Evolutionary conservation across 2,113 vertebrate genomes (phyloP).

Genomic region (Poeciliopsis occidentalis): DNA sequence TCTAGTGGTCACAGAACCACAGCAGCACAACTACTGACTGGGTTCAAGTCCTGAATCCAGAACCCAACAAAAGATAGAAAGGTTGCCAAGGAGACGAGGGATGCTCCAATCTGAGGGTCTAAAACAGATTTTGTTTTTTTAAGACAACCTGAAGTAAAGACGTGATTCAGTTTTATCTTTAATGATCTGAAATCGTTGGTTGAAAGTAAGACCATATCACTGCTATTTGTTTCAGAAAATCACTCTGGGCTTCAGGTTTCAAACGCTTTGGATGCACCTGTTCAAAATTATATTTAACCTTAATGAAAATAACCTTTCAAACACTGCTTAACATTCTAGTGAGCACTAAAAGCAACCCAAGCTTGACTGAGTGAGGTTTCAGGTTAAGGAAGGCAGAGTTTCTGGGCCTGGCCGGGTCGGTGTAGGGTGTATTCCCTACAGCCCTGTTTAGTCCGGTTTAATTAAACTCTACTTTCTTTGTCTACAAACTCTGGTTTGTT

Average conservation of each 20-base stretch:
- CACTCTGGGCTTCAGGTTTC: not conserved
- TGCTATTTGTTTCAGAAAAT: not conserved
- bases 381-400: not conserved
- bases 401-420: not conserved
- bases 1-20: conserved; percentile 32
- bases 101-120: conserved; percentile 56
- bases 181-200: not conserved
- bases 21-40: conserved; percentile 62
- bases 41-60: conserved; percentile 29
- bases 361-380: too few species aligned
- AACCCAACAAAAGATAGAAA: conserved; percentile 35
- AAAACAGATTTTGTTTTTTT: not conserved
- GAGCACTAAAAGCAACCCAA: not conserved
- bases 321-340: not conserved
- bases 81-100: conserved; percentile 45
- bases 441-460: too few species aligned
- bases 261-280: not conserved
- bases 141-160: not conserved
- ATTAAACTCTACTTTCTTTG: too few species aligned
- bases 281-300: not conserved
- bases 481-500: too few species aligned
- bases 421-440: not conserved
- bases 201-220: not conserved
- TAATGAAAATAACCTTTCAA: not conserved
- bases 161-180: conserved; percentile 3